phyloP scores from a whole-genome alignment of 2,888 invertebrate species.

The Apodemia hepburni region DNA sequence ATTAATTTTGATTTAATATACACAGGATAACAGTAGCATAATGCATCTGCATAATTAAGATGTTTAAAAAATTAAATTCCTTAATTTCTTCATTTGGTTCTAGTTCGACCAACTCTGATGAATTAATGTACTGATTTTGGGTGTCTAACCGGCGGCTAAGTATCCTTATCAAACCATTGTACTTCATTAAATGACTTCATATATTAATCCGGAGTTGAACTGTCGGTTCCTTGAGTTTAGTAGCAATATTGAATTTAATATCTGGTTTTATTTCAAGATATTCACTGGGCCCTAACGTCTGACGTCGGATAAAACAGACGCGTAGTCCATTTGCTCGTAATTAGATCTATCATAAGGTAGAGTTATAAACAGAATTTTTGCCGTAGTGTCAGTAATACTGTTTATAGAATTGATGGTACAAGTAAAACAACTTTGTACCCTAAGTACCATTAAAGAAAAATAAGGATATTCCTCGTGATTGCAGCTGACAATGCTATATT shows the following conservation, averaged over 20 bases:
- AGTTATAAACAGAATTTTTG: background rate
- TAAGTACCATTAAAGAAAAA: too few relatives aligned
- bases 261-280: background rate
- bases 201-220: background rate
- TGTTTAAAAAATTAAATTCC: background rate
- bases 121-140: constrained; percentile 1
- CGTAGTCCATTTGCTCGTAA: background rate
- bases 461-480: too few relatives aligned
- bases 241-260: background rate
- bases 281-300: background rate
- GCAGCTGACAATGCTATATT: too few relatives aligned
- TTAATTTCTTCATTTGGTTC: background rate
- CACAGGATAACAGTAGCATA: background rate
- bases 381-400: too few relatives aligned
- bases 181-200: background rate
- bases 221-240: background rate
- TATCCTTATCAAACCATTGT: background rate
- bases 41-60: background rate
- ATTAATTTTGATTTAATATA: constrained; percentile 4
- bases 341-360: background rate
- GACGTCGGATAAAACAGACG: background rate
- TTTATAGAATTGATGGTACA: too few relatives aligned
- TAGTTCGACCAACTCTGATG: background rate
- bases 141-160: background rate
- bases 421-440: too few relatives aligned